Conservation (phyloP, 2,888 invertebrate genomes). For the Coleophora deauratella region DNA sequence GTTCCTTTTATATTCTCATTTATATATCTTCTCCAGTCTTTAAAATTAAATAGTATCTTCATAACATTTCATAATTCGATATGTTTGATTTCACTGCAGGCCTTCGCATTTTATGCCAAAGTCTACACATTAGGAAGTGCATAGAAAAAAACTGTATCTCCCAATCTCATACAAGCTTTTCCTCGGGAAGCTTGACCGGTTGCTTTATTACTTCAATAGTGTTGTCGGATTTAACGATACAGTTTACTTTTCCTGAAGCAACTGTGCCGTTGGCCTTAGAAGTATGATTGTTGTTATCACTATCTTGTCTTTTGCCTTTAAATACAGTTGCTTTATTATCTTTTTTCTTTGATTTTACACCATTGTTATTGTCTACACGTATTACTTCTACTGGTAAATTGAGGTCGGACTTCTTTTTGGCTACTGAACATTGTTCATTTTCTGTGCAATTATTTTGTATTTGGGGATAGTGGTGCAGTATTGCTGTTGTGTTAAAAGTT, state of each 20-base stretch:
- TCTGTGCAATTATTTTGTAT: slow-evolving; percentile 29
- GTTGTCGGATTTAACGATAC: slow-evolving; percentile 28
- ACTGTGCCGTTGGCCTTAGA: slow-evolving; percentile 28
- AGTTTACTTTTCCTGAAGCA: slow-evolving; percentile 27
- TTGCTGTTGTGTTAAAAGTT: slow-evolving; percentile 62
- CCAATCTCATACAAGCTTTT: slow-evolving; percentile 65
- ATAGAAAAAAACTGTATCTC: slow-evolving; percentile 39
- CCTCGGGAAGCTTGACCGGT: slow-evolving; percentile 60
- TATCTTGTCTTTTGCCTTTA: slow-evolving; percentile 33
- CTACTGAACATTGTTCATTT: slow-evolving; percentile 13
- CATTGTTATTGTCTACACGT: slow-evolving; percentile 49
- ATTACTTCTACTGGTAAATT: slow-evolving; percentile 30
- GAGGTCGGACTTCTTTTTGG: slow-evolving; percentile 45
- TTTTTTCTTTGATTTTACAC: slow-evolving; percentile 23
- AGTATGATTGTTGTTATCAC: slow-evolving; percentile 48
- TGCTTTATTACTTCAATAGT: slow-evolving; percentile 39
- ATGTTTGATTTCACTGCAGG: slow-evolving; percentile 38
- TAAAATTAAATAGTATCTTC: slow-evolving; percentile 28
- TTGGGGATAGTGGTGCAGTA: slow-evolving; percentile 65
- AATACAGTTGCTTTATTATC: slow-evolving; percentile 21
- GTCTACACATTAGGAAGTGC: slow-evolving; percentile 36
- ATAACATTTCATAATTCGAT: slow-evolving; percentile 43
- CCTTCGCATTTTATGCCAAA: slow-evolving; percentile 31
- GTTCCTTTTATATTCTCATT: slow-evolving; percentile 14
- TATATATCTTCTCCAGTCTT: slow-evolving; percentile 42